Conservation (phyloP, 2,888 invertebrate species). For the Pristionchus maxplancki region DNA sequence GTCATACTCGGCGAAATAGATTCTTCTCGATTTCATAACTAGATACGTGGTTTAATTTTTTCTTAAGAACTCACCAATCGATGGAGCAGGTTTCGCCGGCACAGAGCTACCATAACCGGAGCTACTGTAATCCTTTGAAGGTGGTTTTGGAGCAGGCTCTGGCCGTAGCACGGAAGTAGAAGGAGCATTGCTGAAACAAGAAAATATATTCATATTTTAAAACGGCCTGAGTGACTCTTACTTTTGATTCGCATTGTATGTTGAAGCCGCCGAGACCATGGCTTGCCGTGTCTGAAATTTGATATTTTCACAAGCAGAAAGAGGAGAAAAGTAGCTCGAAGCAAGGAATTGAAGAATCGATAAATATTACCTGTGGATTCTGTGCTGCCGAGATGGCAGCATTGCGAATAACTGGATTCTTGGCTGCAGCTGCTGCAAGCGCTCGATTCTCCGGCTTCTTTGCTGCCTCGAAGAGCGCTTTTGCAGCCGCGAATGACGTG, state of each 20-base stretch:
- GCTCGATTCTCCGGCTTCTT: conserved; percentile 65
- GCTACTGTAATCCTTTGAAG: conserved; percentile 26
- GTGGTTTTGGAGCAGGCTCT: conserved; percentile 8
- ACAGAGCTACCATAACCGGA: conserved; percentile 5
- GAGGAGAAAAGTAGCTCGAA: not conserved
- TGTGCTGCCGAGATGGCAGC: conserved; percentile 64
- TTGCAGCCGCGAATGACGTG: conserved; percentile 62
- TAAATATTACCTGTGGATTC: conserved; percentile 49
- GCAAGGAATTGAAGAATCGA: not conserved
- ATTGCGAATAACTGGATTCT: conserved; percentile 65
- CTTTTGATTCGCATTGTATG: conserved; percentile 35
- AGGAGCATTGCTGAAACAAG: not conserved
- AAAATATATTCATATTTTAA: not conserved
- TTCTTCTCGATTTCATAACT: not conserved
- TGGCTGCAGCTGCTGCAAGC: conserved; percentile 61
- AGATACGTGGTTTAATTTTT: not conserved
- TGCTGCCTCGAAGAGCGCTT: conserved; percentile 65
- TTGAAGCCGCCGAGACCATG: conserved; percentile 22
- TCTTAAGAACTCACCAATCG: not conserved
- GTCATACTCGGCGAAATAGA: not conserved
- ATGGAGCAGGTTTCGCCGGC: conserved; percentile 8
- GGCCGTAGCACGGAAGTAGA: not conserved
- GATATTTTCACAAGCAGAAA: not conserved
- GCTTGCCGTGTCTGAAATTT: conserved; percentile 19
- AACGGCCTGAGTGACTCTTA: not conserved